Evolutionary conservation across 2,888 invertebrate species (phyloP).

Genomic region (Zhengitettix transpicula): DNA sequence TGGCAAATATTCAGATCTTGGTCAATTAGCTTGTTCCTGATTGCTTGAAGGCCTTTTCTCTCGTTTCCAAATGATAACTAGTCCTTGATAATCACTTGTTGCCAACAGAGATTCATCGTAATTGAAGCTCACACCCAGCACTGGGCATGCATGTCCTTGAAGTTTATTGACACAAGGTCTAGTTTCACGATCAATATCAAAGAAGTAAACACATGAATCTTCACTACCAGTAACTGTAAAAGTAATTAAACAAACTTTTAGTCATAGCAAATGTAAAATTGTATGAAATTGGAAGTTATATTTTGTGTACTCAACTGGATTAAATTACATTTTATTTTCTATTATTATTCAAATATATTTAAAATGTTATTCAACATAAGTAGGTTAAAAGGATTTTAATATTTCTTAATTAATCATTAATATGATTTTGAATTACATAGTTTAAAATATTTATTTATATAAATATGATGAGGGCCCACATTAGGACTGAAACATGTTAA

Average conservation of each 20-base stretch:
- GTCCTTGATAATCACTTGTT: constrained; percentile 64
- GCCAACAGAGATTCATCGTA: constrained; percentile 76
- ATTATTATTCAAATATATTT: no score
- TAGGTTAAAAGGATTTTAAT: no score
- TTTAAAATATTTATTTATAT: no score
- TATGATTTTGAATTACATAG: no score
- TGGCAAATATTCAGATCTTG: no score
- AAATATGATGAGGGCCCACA: no score
- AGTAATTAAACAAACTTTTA: not conserved
- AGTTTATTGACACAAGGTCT: constrained; percentile 38
- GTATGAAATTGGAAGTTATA: not conserved
- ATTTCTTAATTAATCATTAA: no score
- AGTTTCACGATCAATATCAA: constrained; percentile 47
- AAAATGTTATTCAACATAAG: no score
- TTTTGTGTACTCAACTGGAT: not conserved
- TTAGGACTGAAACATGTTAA: no score
- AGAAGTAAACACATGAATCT: constrained; percentile 62
- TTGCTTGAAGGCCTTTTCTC: constrained; percentile 10
- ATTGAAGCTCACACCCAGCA: constrained; percentile 70
- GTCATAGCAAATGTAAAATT: not conserved
- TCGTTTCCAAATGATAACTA: constrained; percentile 59
- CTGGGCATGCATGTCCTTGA: constrained; percentile 66
- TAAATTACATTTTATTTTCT: no score
- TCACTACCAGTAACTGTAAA: constrained; percentile 54
- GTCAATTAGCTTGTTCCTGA: not conserved